phyloP scores from a whole-genome alignment of 2,888 invertebrate genomes.

The Gymnosoma rotundatum region DNA sequence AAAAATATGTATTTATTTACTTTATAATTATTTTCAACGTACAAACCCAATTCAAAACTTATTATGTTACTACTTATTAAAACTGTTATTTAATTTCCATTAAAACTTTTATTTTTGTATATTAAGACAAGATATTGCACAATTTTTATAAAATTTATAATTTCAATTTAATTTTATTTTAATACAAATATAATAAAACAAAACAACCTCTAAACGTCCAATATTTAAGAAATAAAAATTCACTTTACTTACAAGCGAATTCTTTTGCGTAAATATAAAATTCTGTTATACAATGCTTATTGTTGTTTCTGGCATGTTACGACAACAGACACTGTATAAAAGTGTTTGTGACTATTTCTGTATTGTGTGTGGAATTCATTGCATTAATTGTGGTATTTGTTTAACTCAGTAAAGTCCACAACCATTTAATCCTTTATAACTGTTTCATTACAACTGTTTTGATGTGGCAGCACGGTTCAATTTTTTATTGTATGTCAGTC shows the following conservation, averaged over 20 bases:
- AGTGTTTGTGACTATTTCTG: too few relatives aligned
- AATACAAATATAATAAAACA: slow-evolving; percentile 10
- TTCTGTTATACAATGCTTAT: not conserved
- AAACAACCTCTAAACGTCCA: slow-evolving; percentile 63
- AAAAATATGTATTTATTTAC: not conserved
- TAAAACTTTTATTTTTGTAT: slow-evolving; percentile 6
- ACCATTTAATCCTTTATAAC: too few relatives aligned
- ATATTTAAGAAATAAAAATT: slow-evolving; percentile 58
- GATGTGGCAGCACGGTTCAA: too few relatives aligned
- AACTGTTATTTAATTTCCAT: slow-evolving; percentile 40
- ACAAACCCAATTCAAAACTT: slow-evolving; percentile 43
- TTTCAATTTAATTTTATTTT: not conserved
- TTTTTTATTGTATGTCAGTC: too few relatives aligned
- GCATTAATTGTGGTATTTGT: too few relatives aligned
- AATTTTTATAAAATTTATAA: slow-evolving; percentile 51
- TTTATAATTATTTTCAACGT: slow-evolving; percentile 50
- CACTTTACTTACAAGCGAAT: slow-evolving; percentile 49
- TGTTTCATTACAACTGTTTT: too few relatives aligned
- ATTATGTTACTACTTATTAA: slow-evolving; percentile 33
- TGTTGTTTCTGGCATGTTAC: not conserved
- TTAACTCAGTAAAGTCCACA: too few relatives aligned
- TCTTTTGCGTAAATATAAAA: not conserved
- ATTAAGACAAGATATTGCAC: slow-evolving; percentile 34
- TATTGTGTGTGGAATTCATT: too few relatives aligned
- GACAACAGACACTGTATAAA: too few relatives aligned